phyloP scores from a whole-genome alignment of 2,797 vertebrate genomes.

The Eulemur albifrons region DNA sequence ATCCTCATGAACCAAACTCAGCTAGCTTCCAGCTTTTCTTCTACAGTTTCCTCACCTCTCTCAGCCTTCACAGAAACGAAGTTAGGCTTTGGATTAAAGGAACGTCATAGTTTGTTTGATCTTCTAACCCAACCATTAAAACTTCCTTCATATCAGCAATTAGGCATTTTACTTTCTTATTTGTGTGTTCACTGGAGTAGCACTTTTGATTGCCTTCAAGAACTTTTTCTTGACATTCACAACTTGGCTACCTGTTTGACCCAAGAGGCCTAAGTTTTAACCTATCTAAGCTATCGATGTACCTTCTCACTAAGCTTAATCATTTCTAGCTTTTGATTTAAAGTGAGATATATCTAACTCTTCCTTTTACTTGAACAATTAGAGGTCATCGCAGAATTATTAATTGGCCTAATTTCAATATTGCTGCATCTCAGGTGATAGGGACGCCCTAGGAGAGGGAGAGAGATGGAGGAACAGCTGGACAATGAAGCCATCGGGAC shows the following conservation, averaged over 20 bases:
- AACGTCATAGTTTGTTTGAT: background rate
- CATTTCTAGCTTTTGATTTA: background rate
- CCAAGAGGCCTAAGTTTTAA: background rate
- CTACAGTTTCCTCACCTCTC: background rate
- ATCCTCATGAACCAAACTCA: background rate
- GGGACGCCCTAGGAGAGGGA: background rate
- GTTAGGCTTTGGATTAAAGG: background rate
- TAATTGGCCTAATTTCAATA: background rate
- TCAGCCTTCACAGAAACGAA: background rate
- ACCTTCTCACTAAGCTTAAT: background rate
- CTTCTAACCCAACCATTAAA: background rate
- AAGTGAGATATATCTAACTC: background rate
- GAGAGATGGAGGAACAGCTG: background rate
- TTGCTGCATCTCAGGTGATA: background rate
- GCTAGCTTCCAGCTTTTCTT: background rate
- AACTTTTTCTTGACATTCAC: background rate
- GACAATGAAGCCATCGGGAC: background rate
- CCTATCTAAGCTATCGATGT: background rate
- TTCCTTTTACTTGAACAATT: background rate
- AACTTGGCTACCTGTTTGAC: background rate
- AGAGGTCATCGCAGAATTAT: background rate
- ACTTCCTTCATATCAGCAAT: background rate
- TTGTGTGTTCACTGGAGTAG: background rate
- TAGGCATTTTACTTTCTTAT: background rate
- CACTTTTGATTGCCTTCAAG: background rate